Percentiles rank a stretch among this genome's conserved stretches.
phyloP scores from a whole-genome alignment of 2,888 invertebrate species.

The Limnephilus auricula region DNA sequence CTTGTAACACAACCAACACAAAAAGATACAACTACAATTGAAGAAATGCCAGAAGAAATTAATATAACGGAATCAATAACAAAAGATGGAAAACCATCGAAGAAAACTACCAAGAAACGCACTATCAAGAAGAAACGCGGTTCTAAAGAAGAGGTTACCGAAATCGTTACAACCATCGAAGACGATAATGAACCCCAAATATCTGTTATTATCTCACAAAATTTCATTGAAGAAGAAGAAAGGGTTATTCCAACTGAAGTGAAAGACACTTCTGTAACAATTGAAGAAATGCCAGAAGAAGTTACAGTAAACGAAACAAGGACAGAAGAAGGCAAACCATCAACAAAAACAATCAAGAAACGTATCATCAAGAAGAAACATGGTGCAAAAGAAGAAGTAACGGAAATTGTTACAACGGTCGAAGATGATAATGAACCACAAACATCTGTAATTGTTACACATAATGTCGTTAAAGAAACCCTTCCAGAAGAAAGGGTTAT shows the following conservation, averaged over 20 bases:
- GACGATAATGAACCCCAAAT: constrained; percentile 65
- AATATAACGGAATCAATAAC: constrained; percentile 68
- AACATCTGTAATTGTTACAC: constrained; percentile 67
- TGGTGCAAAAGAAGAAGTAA: constrained; percentile 72
- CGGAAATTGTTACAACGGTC: constrained; percentile 70
- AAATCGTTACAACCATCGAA: constrained; percentile 69
- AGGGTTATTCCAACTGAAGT: constrained; percentile 65
- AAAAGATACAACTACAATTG: constrained; percentile 7
- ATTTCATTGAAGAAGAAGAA: constrained; percentile 61
- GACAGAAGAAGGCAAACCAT: constrained; percentile 70
- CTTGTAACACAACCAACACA: constrained; percentile 3
- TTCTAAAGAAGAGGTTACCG: constrained; percentile 69
- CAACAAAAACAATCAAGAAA: constrained; percentile 70
- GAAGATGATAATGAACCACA: constrained; percentile 65
- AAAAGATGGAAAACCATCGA: constrained; percentile 70
- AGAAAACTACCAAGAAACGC: constrained; percentile 69
- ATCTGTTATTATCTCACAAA: constrained; percentile 61
- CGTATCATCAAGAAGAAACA: constrained; percentile 71
- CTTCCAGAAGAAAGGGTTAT: too few species aligned
- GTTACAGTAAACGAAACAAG: constrained; percentile 67
- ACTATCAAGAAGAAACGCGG: constrained; percentile 68
- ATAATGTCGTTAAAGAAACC: constrained; percentile 53
- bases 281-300: constrained; percentile 68
- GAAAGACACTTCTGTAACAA: constrained; percentile 68
- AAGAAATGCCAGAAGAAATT: constrained; percentile 69